Base-by-base conservation (phyloP, 2,113 vertebrate species). In the Motacilla tschutschensis region DNA sequence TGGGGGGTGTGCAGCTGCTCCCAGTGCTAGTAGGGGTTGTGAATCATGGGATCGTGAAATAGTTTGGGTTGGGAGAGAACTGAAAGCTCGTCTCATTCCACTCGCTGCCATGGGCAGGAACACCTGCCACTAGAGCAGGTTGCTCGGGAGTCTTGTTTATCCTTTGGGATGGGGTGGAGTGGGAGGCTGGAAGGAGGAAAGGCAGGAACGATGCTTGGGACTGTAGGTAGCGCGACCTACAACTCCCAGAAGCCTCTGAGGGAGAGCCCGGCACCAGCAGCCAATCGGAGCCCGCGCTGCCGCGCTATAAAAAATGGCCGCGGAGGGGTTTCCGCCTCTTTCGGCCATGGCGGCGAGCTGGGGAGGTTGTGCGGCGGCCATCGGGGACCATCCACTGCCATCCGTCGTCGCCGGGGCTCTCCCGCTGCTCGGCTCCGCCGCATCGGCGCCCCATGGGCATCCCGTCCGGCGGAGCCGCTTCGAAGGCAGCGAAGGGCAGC, bases 251-350 rank as follows among this genome's bases (percentile, higher is more conserved):
- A 77, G 26, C 18, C 88, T 13, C 25, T 74, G 82, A 67, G 31
- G 21, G 14, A 40, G 25, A 1, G 2, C 3, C 4, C 3, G 10
- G 9, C 10, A 22, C 4, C 35, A 4, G 0, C 69, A 85, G 73
- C 93, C 95, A 94, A 94, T 95, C 79, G 65, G 70, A 38, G 28
- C 15, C 12, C 33, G 28, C 24, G 4, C 14, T 36, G 12, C 9
- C 1, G 5, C 20, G 0, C 4, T 81, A 85, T 82, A 94, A 95
- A 91, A 17, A 0, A 0, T 2, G 5, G 0, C 2, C 2, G 17
- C 13, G 1, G 1, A 0, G 0, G 0, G 0, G 0, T 0, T 1
- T 5, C 20, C 0, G 0, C 0, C 44, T 70, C 3, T 93, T 0
- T 4, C 0, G 1, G 5, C 0, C 1, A 80, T 85, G 90, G 80